phyloP scores from a whole-genome alignment of 2,888 invertebrate species.

The Tridacna crocea region DNA sequence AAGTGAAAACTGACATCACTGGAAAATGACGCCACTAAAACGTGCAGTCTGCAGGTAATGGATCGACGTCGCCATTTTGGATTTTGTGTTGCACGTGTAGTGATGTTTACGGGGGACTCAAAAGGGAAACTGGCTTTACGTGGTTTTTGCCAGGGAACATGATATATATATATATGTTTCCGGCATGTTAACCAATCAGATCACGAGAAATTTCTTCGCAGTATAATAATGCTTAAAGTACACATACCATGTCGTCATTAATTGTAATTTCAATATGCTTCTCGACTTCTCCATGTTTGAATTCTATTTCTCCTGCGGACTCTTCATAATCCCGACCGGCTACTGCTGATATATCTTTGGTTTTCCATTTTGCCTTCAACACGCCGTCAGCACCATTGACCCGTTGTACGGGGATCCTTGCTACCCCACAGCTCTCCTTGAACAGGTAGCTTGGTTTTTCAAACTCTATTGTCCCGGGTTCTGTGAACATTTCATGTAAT shows the following conservation, averaged over 20 bases:
- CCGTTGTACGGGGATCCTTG: conserved; percentile 85
- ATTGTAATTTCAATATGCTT: conserved; percentile 86
- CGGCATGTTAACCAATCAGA: too few species aligned
- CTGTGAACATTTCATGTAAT: conserved; percentile 76
- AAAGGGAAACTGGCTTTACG: too few species aligned
- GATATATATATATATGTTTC: too few species aligned
- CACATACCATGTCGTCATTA: conserved; percentile 85
- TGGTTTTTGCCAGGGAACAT: too few species aligned
- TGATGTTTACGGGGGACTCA: too few species aligned
- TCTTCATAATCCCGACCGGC: conserved; percentile 86
- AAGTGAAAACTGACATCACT: too few species aligned
- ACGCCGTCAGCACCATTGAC: conserved; percentile 86
- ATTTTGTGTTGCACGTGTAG: too few species aligned
- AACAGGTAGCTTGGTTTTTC: conserved; percentile 86
- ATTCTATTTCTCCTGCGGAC: conserved; percentile 85
- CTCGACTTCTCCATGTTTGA: conserved; percentile 84
- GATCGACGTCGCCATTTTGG: too few species aligned
- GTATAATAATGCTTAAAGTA: background rate
- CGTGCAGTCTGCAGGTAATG: too few species aligned
- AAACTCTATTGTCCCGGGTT: conserved; percentile 86
- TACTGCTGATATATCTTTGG: conserved; percentile 86
- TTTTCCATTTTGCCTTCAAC: conserved; percentile 85
- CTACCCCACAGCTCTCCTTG: conserved; percentile 86
- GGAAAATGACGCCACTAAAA: too few species aligned
- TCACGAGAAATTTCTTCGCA: too few species aligned